Percentiles rank a stretch among this genome's conserved stretches.
Conservation (phyloP, 2,888 invertebrate genomes). For the Lasioglossum lativentre region DNA sequence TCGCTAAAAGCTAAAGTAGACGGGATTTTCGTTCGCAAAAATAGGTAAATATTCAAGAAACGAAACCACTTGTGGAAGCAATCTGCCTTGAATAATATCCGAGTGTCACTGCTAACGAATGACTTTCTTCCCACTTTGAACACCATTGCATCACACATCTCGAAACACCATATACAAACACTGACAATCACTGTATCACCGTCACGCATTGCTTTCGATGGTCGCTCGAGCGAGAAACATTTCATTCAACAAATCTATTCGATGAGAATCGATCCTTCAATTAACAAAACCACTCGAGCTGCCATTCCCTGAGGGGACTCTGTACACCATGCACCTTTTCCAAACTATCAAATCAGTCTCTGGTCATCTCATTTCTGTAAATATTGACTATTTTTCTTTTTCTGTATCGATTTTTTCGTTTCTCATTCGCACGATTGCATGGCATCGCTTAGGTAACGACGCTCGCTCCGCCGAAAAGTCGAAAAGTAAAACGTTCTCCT, state of each 20-base stretch:
- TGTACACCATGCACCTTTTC: slow-evolving; percentile 21
- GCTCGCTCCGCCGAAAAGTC: slow-evolving; percentile 49
- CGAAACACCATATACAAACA: neutral
- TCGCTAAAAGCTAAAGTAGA: neutral
- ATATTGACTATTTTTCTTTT: slow-evolving; percentile 38
- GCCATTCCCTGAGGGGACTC: slow-evolving; percentile 13
- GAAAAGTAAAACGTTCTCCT: neutral
- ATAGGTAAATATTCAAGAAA: slow-evolving; percentile 4
- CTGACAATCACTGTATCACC: slow-evolving; percentile 27
- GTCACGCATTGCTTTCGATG: slow-evolving; percentile 17
- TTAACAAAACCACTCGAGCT: slow-evolving; percentile 13
- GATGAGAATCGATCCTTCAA: neutral
- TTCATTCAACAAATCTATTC: neutral
- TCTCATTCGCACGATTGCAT: slow-evolving; percentile 75
- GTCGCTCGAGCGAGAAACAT: slow-evolving; percentile 31
- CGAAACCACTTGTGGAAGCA: slow-evolving; percentile 14
- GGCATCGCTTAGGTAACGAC: slow-evolving; percentile 71
- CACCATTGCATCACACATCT: neutral
- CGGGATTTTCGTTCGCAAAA: neutral
- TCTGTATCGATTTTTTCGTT: slow-evolving; percentile 43
- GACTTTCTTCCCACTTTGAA: slow-evolving; percentile 37
- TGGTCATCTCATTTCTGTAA: slow-evolving; percentile 48
- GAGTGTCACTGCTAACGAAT: slow-evolving; percentile 19
- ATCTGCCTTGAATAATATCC: slow-evolving; percentile 35
- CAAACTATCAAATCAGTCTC: slow-evolving; percentile 22